Conservation (phyloP, 2,888 invertebrate genomes). For the Sipha maydis region DNA sequence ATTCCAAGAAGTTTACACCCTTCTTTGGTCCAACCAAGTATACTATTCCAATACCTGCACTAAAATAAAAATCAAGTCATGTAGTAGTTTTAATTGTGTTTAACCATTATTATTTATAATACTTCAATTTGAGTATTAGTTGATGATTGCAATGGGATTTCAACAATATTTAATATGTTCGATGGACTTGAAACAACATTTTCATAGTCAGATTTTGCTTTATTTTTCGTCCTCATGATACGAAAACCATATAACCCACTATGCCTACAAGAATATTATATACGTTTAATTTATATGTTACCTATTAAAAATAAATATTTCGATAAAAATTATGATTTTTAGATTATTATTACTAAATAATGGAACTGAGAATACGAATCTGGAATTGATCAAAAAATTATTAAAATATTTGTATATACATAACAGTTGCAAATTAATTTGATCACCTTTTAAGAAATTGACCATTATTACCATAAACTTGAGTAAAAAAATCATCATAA, state of each 20-base stretch:
- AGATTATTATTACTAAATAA: neutral
- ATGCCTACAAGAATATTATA: neutral
- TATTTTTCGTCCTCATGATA: slow-evolving; percentile 32
- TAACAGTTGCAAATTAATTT: neutral
- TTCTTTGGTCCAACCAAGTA: slow-evolving; percentile 40
- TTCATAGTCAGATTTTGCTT: slow-evolving; percentile 13
- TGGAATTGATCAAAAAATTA: neutral
- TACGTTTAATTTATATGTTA: no score
- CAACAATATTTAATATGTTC: slow-evolving; percentile 19
- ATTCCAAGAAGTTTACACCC: slow-evolving; percentile 40
- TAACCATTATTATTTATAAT: neutral
- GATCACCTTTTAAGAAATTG: slow-evolving; percentile 46
- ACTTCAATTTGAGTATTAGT: slow-evolving; percentile 35
- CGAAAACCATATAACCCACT: slow-evolving; percentile 50
- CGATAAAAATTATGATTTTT: no score
- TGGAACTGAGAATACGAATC: neutral
- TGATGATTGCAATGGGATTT: slow-evolving; percentile 46
- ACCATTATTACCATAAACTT: slow-evolving; percentile 34
- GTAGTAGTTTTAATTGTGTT: neutral
- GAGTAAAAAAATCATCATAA: slow-evolving; percentile 55
- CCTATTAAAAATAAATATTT: neutral
- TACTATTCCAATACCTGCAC: slow-evolving; percentile 53
- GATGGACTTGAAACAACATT: slow-evolving; percentile 17
- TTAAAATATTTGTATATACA: neutral
- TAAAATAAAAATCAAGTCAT: neutral